phyloP scores from a whole-genome alignment of 2,113 vertebrate genomes.

The Eulemur rufifrons region DNA sequence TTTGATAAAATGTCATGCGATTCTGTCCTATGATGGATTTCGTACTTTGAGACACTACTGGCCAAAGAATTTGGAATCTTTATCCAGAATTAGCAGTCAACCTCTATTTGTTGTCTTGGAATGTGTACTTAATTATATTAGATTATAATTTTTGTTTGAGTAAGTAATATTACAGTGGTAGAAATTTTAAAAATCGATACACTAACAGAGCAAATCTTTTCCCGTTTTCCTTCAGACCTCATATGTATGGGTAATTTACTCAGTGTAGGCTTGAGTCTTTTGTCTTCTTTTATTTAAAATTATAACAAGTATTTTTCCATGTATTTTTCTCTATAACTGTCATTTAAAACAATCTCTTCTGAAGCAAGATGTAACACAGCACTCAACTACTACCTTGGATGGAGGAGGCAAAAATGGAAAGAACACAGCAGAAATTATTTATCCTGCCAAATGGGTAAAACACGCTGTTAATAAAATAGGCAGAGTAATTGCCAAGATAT shows the following conservation, averaged over 20 bases:
- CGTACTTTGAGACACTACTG: too few relatives aligned
- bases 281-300: not conserved
- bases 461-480: not conserved
- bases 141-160: constrained; percentile 24
- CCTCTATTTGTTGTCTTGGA: not conserved
- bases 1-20: not conserved
- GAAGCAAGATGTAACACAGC: not conserved
- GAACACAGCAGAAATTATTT: not conserved
- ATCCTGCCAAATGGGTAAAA: not conserved
- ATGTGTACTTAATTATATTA: not conserved
- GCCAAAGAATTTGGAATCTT: not conserved
- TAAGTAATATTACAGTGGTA: not conserved
- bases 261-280: not conserved
- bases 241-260: not conserved
- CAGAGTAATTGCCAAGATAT: not conserved
- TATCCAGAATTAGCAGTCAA: not conserved
- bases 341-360: not conserved
- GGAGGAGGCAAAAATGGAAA: not conserved
- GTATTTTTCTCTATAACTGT: not conserved
- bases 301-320: not conserved
- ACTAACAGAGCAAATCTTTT: not conserved
- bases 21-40: not conserved
- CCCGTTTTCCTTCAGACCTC: not conserved
- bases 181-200: not conserved
- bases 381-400: not conserved